These are phyloP conservation scores for Enteromius thamalakanensis DNA, from an alignment of 2,797 vertebrate genomes.

Conservation along the genomic window DNA sequence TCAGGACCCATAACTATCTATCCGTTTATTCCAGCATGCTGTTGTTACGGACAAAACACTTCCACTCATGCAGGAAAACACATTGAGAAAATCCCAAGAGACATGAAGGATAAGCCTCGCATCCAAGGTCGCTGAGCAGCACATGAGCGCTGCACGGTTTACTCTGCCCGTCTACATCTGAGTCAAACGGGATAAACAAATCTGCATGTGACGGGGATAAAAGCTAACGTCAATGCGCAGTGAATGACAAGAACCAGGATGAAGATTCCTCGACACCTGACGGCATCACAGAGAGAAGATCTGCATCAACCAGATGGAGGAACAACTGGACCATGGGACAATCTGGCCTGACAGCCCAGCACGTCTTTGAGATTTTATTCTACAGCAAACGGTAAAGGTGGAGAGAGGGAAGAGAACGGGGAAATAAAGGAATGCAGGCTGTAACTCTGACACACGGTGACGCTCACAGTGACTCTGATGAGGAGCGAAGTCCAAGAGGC, in stretches of 20 bases:
- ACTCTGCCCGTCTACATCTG: constrained; percentile 17
- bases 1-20: constrained; percentile 14
- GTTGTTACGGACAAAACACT: constrained; percentile 32
- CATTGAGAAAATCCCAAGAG: constrained; percentile 30
- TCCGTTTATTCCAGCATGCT: neutral
- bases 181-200: constrained; percentile 35
- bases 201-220: neutral
- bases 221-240: neutral
- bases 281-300: neutral
- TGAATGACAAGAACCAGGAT: neutral
- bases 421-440: constrained; percentile 31
- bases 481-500: constrained; percentile 54
- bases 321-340: constrained; percentile 42
- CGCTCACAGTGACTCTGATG: constrained; percentile 46
- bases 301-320: constrained; percentile 22
- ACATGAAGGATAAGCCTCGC: constrained; percentile 31
- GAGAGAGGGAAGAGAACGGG: constrained; percentile 3
- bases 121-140: constrained; percentile 10
- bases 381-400: constrained; percentile 7
- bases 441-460: constrained; percentile 36
- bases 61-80: constrained; percentile 40
- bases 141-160: constrained; percentile 28
- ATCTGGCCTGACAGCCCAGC: constrained; percentile 35
- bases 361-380: constrained; percentile 32
- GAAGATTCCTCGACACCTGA: constrained; percentile 16